Evolutionary conservation across 2,797 vertebrate species (phyloP), one percentile per base, ranked within the genome.

Genomic region (Chelonia mydas): DNA sequence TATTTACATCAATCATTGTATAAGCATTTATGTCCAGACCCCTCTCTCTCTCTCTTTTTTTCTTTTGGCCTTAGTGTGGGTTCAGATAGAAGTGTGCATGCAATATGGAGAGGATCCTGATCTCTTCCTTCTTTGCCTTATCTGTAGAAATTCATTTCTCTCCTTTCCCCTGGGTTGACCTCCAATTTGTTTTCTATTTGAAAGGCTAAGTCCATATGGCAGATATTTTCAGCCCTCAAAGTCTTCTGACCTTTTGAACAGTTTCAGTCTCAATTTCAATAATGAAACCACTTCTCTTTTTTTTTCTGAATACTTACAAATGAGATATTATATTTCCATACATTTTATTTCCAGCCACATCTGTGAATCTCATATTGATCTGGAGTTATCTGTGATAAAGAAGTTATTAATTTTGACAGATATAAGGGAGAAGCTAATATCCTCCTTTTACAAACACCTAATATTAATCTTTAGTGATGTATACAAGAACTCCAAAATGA

Each of bases 351-450:
- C 97, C 97, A 97, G 96, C 96, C 97, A 98, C 98, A 98, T 98
- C 98, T 98, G 97, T 96, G 98, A 98, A 98, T 98, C 98, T 98
- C 98, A 98, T 98, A 98, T 98, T 98, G 98, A 98, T 98, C 98
- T 86, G 96, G 97, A 98, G 98, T 98, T 98, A 98, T 98, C 98
- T 98, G 97, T 98, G 98, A 98, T 98, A 98, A 97, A 98, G 98
- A 98, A 98, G 98, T 98, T 98, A 98, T 98, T 98, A 98, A 98
- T 98, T 98, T 98, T 98, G 98, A 98, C 98, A 98, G 98, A 98
- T 98, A 98, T 98, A 98, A 98, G 98, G 98, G 97, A 98, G 98
- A 98, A 98, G 98, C 97, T 98, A 98, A 98, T 98, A 98, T 98
- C 98, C 98, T 98, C 94, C 97, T 98, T 98, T 98, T 98, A 98